phyloP scores from a whole-genome alignment of 2,888 invertebrate genomes.

The Rambutsinella grinnellia region DNA sequence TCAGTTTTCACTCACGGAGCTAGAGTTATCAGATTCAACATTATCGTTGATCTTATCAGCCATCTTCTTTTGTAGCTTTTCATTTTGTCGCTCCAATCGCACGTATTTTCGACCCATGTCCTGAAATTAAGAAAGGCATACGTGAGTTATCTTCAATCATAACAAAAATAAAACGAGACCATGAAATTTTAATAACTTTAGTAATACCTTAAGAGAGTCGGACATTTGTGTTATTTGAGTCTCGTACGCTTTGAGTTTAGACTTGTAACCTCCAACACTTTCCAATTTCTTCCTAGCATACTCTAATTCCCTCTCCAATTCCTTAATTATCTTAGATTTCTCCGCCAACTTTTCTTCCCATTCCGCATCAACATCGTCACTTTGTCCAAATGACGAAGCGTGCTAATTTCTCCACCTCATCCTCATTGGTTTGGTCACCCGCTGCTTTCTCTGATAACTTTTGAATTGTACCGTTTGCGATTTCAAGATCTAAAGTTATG shows the following conservation, averaged over 20 bases:
- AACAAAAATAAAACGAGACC: too few species aligned
- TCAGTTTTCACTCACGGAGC: constrained; percentile 35
- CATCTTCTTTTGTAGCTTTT: constrained; percentile 24
- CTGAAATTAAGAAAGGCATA: too few species aligned
- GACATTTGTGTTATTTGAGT: constrained; percentile 31
- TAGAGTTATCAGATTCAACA: constrained; percentile 13
- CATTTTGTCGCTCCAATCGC: background rate
- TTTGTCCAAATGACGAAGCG: constrained; percentile 52
- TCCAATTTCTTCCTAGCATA: constrained; percentile 13
- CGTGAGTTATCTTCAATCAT: too few species aligned
- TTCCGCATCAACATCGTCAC: constrained; percentile 42
- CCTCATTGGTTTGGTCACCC: background rate
- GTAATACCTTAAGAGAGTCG: constrained; percentile 22
- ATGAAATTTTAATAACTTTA: too few species aligned
- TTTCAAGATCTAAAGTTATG: constrained; percentile 9
- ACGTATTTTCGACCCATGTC: constrained; percentile 11
- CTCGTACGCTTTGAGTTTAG: constrained; percentile 13
- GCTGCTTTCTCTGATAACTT: constrained; percentile 2
- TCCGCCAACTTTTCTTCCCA: constrained; percentile 34
- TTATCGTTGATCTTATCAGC: constrained; percentile 19
- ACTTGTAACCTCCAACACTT: constrained; percentile 7
- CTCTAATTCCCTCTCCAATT: constrained; percentile 16
- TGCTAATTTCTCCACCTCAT: constrained; percentile 53
- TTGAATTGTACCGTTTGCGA: constrained; percentile 18
- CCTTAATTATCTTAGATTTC: constrained; percentile 16